Base-by-base conservation (phyloP, 2,888 invertebrate genomes). In the Nematopogon swammerdamellus region DNA sequence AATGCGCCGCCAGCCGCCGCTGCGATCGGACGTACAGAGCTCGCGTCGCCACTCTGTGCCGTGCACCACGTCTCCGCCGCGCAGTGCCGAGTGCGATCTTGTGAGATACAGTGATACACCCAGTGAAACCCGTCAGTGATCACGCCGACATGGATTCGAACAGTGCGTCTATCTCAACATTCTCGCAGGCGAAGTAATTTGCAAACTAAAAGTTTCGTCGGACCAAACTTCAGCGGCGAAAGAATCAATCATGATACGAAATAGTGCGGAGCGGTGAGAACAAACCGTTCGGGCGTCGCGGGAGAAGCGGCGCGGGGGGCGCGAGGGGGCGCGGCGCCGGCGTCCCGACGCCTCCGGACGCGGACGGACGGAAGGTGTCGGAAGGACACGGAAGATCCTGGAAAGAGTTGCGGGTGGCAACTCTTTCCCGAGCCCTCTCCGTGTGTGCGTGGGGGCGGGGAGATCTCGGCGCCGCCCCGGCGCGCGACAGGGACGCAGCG, bases 321-420 rank as follows among this genome's bases (percentile, higher is more conserved):
- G 68, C 70, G 60, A 65, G n/a, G n/a, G 58, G 62, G 59, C 69
- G 72, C 71, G 72, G 70, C 69, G 65, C 70, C 73, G n/a, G 73
- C 73, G 73, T 72, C 67, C 57, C 42, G 50, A 43, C 17, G 30
- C 29, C 45, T 47, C 50, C 53, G 19, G 45, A n/a, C n/a, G n/a
- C 30, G 47, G 45, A 42, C 44, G 50, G 42, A 47, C 46, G 47
- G 45, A 42, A 18, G 44, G 49, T 46, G 48, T 43, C 46, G 43
- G 51, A 51, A 43, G 25, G 25, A 51, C 51, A 48, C 36, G 49
- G 49, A 49, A 46, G 49, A 49, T 44, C 49, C 29, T 36, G 49
- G 53, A 49, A 19, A 36, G 30, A 51, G 42, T 51, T 48, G 43
- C 48, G 46, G 29, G 48, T 49, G 51, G 48, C 50, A 50, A 46